Evolutionary conservation across 2,797 vertebrate species (phyloP).

Genomic region (Etheostoma perlongum): DNA sequence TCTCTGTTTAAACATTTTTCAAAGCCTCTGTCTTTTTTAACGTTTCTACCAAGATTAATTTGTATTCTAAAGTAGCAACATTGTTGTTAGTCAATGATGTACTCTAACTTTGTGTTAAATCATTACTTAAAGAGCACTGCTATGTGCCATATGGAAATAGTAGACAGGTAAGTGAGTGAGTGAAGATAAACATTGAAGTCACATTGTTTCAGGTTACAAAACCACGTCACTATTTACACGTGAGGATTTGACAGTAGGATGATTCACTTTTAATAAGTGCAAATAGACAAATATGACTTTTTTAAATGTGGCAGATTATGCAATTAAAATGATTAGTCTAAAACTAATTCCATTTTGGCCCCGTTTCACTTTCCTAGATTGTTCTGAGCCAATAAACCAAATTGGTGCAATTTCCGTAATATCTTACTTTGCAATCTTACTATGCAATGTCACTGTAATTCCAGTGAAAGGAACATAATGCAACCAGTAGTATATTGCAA

Average conservation of each 20-base stretch:
- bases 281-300: not conserved
- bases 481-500: constrained; percentile 45
- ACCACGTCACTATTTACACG: not conserved
- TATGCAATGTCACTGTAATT: constrained; percentile 28
- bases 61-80: constrained; percentile 5
- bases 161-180: constrained; percentile 66
- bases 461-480: constrained; percentile 22
- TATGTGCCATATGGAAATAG: constrained; percentile 77
- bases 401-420: not conserved
- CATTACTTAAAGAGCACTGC: constrained; percentile 37
- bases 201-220: constrained; percentile 35
- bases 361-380: not conserved
- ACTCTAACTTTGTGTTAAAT: constrained; percentile 36
- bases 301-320: not conserved
- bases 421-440: too few relatives aligned
- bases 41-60: not conserved
- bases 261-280: not conserved
- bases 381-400: not conserved
- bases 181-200: constrained; percentile 68
- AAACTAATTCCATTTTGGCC: not conserved
- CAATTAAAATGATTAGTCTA: not conserved
- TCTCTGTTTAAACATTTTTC: constrained; percentile 30
- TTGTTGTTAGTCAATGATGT: constrained; percentile 9
- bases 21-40: constrained; percentile 28
- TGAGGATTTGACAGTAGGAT: not conserved